These are phyloP conservation scores for Lampris incognitus DNA, from an alignment of 2,113 vertebrate species.

Conservation along the genomic window DNA sequence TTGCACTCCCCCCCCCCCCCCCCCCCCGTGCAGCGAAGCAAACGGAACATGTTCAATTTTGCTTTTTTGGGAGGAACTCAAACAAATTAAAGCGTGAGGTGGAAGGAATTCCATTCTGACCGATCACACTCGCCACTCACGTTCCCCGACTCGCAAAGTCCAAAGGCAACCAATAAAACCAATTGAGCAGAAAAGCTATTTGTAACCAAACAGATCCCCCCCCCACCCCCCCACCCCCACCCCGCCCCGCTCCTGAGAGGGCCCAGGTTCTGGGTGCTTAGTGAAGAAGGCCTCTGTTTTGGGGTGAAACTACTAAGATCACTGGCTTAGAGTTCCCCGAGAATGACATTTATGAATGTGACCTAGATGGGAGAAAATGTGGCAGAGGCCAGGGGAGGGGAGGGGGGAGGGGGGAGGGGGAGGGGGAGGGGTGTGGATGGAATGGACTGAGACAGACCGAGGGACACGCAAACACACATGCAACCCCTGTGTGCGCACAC, in stretches of 20 bases:
- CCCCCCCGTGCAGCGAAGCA: slow-evolving; percentile 34
- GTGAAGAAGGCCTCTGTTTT: slow-evolving; percentile 49
- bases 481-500: background rate
- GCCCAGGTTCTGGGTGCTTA: slow-evolving; percentile 41
- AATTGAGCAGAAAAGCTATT: slow-evolving; percentile 73
- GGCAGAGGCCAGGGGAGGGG: slow-evolving; percentile 40
- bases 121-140: slow-evolving; percentile 44
- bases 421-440: slow-evolving; percentile 18
- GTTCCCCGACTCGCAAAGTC: slow-evolving; percentile 47
- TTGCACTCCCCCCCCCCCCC: slow-evolving; percentile 15
- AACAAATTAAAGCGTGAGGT: slow-evolving; percentile 53
- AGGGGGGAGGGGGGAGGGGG: background rate
- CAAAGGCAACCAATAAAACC: slow-evolving; percentile 74
- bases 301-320: slow-evolving; percentile 36
- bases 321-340: slow-evolving; percentile 37
- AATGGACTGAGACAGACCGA: background rate
- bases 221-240: background rate
- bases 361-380: slow-evolving; percentile 53
- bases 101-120: slow-evolving; percentile 59
- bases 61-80: slow-evolving; percentile 51
- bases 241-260: background rate
- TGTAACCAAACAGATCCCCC: slow-evolving; percentile 59
- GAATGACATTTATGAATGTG: slow-evolving; percentile 62
- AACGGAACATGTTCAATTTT: slow-evolving; percentile 50
- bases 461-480: background rate